A percentile compares a stretch with the other conserved stretches of the same genome.
Conservation (phyloP, 2,113 vertebrate species). For the Hystrix cristata region DNA sequence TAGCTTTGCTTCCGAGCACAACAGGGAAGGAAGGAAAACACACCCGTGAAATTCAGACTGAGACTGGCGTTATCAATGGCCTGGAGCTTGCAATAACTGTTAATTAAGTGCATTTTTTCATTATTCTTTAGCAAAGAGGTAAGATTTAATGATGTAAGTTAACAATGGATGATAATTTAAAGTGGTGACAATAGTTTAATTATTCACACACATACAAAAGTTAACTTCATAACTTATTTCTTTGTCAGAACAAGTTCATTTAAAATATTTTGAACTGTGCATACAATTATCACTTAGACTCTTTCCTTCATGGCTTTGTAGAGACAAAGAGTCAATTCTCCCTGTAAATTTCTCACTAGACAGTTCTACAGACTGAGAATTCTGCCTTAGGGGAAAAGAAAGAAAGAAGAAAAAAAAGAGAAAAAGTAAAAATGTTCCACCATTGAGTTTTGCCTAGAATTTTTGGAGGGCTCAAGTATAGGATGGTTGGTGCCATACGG, state of each 20-base stretch:
- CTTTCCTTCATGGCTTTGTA: conserved; percentile 83
- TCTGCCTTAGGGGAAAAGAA: not conserved
- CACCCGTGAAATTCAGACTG: conserved; percentile 88
- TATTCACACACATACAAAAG: conserved; percentile 91
- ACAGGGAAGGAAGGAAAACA: conserved; percentile 86
- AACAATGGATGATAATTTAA: conserved; percentile 93
- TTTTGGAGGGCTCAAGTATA: not conserved
- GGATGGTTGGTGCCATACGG: not conserved
- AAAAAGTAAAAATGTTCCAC: not conserved
- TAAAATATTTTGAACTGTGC: conserved; percentile 90
- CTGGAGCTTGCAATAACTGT: conserved; percentile 90
- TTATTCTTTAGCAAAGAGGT: conserved; percentile 91
- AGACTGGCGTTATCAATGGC: conserved; percentile 90
- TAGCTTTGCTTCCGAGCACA: conserved; percentile 79
- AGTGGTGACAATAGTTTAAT: conserved; percentile 92
- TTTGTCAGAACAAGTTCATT: conserved; percentile 88
- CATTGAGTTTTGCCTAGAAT: not conserved
- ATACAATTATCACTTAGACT: conserved; percentile 84
- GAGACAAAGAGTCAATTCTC: conserved; percentile 86
- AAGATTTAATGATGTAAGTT: conserved; percentile 91
- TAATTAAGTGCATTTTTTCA: conserved; percentile 92
- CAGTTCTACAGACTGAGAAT: conserved; percentile 64
- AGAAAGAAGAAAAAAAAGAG: not conserved
- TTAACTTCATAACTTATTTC: conserved; percentile 91
- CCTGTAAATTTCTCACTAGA: conserved; percentile 72